A percentile compares a stretch with the other conserved stretches of the same genome.
Conservation (phyloP, 2,797 vertebrate species). For the Sebastes aleutianus region DNA sequence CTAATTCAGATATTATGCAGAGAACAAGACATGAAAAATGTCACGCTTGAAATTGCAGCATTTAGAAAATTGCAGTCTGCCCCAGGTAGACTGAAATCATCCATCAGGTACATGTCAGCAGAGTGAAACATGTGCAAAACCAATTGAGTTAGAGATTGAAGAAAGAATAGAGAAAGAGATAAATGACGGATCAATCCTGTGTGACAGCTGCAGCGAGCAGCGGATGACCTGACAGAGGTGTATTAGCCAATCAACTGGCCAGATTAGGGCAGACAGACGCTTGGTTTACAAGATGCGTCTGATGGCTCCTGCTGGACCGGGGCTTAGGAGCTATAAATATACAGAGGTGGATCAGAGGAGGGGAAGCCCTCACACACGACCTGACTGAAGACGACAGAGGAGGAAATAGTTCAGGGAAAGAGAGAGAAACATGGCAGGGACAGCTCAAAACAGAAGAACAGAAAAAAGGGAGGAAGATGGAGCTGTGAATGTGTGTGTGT, state of each 20-base stretch:
- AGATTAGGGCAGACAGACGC: constrained; percentile 56
- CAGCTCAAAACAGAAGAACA: not conserved
- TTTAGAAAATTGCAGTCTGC: not conserved
- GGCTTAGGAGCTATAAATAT: constrained; percentile 66
- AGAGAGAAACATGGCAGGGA: not conserved
- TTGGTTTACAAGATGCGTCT: constrained; percentile 41
- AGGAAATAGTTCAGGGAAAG: constrained; percentile 2
- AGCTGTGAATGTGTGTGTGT: not conserved
- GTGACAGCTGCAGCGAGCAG: constrained; percentile 23
- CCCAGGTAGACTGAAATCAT: not conserved
- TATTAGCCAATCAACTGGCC: constrained; percentile 53
- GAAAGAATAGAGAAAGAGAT: not conserved
- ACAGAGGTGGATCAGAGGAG: constrained; percentile 44
- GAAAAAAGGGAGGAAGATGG: not conserved
- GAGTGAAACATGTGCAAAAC: constrained; percentile 4
- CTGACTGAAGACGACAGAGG: constrained; percentile 35
- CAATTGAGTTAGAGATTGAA: not conserved
- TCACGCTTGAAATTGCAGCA: constrained; percentile 4
- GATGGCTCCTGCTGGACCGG: constrained; percentile 25
- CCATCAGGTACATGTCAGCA: constrained; percentile 27
- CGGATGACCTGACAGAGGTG: constrained; percentile 16
- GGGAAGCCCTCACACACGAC: constrained; percentile 42
- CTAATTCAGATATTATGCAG: not conserved
- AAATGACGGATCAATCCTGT: not conserved
- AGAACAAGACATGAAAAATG: not conserved